Evolutionary conservation across 2,797 vertebrate genomes (phyloP).

Genomic region (Mormyrops boulengeri): DNA sequence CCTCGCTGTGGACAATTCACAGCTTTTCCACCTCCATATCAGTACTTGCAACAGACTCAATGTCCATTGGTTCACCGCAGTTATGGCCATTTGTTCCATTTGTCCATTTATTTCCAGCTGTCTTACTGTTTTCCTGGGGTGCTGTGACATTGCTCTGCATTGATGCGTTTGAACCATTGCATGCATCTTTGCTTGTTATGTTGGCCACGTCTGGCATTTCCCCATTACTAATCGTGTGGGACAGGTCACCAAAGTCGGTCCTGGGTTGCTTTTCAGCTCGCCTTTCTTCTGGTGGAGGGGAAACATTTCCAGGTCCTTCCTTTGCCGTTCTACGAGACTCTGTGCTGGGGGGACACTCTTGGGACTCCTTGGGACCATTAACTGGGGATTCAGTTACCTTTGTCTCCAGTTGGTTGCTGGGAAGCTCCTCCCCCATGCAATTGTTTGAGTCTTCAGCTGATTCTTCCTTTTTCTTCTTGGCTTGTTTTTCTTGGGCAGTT

Average conservation of each 20-base stretch:
- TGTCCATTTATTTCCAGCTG: slow-evolving; percentile 31
- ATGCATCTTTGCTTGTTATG: not conserved
- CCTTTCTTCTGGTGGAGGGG: slow-evolving; percentile 36
- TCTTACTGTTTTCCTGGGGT: slow-evolving; percentile 25
- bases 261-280: slow-evolving; percentile 60
- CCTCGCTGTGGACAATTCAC: slow-evolving; percentile 31
- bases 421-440: slow-evolving; percentile 27
- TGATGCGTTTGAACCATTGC: not conserved
- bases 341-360: slow-evolving; percentile 5
- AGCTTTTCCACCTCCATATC: slow-evolving; percentile 33
- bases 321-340: slow-evolving; percentile 17
- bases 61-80: slow-evolving; percentile 44
- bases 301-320: slow-evolving; percentile 44
- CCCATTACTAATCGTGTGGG: slow-evolving; percentile 34
- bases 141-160: slow-evolving; percentile 14
- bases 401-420: slow-evolving; percentile 36
- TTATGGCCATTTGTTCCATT: slow-evolving; percentile 40
- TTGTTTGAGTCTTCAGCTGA: slow-evolving; percentile 30
- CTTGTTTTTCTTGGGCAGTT: slow-evolving; percentile 41
- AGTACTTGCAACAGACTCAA: slow-evolving; percentile 36
- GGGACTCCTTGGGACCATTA: not conserved
- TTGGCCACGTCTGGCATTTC: slow-evolving; percentile 25
- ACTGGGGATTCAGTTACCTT: not conserved
- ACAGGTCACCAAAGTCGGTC: slow-evolving; percentile 50
- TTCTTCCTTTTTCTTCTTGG: slow-evolving; percentile 53